Evolutionary conservation across 2,888 invertebrate genomes (phyloP).

Genomic region (Athalia cordata): DNA sequence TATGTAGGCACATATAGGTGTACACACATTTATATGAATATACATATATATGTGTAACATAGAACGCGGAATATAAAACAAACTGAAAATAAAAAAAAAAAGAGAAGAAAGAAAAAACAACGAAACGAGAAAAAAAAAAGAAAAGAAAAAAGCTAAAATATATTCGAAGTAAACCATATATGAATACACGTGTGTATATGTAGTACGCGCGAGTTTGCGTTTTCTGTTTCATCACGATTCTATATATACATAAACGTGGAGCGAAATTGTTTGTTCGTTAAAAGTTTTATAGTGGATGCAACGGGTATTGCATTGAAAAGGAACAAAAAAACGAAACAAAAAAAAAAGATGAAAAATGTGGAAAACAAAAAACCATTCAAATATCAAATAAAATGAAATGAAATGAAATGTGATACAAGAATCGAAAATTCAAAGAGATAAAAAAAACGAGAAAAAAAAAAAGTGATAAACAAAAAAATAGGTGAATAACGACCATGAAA

Average conservation of each 20-base stretch:
- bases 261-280: background rate
- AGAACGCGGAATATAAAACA: background rate
- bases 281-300: background rate
- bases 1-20: background rate
- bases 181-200: too few species aligned
- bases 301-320: background rate
- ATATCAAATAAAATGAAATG: background rate
- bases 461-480: too few species aligned
- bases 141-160: background rate
- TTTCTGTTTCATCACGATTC: background rate
- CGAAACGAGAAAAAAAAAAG: background rate
- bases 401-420: too few species aligned
- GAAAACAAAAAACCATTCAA: background rate
- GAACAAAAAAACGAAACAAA: background rate
- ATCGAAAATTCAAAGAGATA: too few species aligned
- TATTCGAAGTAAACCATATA: constrained; percentile 10
- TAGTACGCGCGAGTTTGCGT: background rate
- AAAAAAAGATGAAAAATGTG: background rate
- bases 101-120: background rate
- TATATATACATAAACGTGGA: background rate
- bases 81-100: background rate
- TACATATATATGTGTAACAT: background rate
- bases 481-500: too few species aligned
- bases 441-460: too few species aligned
- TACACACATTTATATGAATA: background rate